Evolutionary conservation across 2,888 invertebrate genomes (phyloP).

Genomic region (Hanleya hanleyi): DNA sequence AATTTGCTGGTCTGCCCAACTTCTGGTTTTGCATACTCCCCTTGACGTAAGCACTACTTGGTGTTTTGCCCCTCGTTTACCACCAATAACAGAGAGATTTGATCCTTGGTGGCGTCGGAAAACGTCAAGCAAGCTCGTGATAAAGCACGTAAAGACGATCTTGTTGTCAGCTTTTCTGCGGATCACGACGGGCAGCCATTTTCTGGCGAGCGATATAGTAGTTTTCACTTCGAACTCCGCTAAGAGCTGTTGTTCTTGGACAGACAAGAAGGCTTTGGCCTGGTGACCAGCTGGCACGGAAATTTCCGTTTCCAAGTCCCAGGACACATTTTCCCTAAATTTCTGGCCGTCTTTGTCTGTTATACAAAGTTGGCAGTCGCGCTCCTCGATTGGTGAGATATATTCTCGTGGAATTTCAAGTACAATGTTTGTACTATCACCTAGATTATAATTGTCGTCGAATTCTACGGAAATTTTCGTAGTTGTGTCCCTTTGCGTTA

Average conservation of each 20-base stretch:
- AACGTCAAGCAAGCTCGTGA: background rate
- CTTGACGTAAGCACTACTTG: background rate
- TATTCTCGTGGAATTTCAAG: background rate
- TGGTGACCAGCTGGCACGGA: background rate
- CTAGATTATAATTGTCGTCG: background rate
- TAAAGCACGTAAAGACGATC: background rate
- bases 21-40: background rate
- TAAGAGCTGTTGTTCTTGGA: background rate
- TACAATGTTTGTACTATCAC: background rate
- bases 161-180: background rate
- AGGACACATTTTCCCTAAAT: background rate
- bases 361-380: background rate
- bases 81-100: background rate
- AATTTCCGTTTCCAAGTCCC: background rate
- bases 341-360: background rate
- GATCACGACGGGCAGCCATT: background rate
- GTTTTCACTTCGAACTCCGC: constrained; percentile 1
- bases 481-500: background rate
- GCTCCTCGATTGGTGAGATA: background rate
- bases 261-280: background rate
- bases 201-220: background rate
- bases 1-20: background rate
- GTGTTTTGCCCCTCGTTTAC: background rate
- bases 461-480: background rate
- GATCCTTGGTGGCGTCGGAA: background rate